Evolutionary conservation across 2,113 vertebrate genomes (phyloP).

Genomic region (Formicarius rufipectus): DNA sequence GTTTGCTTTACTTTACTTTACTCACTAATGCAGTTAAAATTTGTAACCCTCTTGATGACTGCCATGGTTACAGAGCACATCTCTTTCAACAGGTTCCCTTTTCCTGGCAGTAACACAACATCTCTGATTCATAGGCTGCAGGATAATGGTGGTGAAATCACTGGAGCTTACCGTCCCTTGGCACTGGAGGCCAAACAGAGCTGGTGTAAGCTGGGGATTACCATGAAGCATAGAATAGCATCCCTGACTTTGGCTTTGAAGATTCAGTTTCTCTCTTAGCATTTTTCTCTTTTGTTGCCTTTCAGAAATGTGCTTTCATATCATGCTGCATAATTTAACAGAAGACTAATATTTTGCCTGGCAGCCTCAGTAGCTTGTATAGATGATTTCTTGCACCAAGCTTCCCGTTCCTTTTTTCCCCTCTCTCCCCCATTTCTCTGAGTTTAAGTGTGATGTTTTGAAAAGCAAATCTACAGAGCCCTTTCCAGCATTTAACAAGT

Average conservation of each 20-base stretch:
- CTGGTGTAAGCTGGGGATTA: neutral
- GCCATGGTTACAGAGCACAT: conserved; percentile 51
- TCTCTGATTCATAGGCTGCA: conserved; percentile 39
- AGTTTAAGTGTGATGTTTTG: conserved; percentile 8
- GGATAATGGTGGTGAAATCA: conserved; percentile 1
- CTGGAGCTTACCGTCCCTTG: neutral
- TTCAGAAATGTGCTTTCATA: conserved; percentile 36
- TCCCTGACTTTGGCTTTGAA: neutral
- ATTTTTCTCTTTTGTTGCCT: conserved; percentile 10
- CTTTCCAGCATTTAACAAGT: conserved; percentile 12
- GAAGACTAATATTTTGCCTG: conserved; percentile 57
- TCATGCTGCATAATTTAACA: conserved; percentile 13
- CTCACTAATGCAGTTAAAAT: conserved; percentile 47
- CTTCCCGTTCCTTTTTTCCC: neutral
- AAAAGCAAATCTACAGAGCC: neutral
- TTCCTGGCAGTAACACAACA: conserved; percentile 18
- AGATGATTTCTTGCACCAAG: conserved; percentile 32
- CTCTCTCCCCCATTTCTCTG: neutral
- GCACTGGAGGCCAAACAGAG: neutral
- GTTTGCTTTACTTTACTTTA: conserved; percentile 35
- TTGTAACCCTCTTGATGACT: conserved; percentile 41
- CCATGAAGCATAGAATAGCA: neutral
- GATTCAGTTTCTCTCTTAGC: neutral
- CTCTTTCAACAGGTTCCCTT: conserved; percentile 62
- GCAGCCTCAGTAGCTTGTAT: conserved; percentile 6